These are phyloP conservation scores for Coranthus polyacanthus DNA, from an alignment of 2,797 vertebrate genomes.

Conservation along the genomic window DNA sequence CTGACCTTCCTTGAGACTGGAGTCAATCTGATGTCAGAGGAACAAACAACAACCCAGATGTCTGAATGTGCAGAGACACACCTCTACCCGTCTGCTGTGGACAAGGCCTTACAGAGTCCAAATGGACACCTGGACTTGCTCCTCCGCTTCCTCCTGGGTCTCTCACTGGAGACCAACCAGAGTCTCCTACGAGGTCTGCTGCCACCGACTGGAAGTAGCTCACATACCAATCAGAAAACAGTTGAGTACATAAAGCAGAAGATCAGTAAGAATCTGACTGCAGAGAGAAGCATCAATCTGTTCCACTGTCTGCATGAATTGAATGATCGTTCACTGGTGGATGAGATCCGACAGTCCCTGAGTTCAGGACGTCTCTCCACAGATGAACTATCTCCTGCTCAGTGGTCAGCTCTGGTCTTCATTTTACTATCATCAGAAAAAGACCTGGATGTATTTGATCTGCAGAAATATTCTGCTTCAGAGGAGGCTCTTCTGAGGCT, in stretches of 20 bases:
- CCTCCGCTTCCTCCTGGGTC: constrained; percentile 6
- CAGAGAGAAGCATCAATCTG: neutral
- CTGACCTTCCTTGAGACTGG: constrained; percentile 6
- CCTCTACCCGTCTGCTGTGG: constrained; percentile 8
- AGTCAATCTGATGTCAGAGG: neutral
- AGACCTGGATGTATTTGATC: neutral
- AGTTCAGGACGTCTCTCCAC: neutral
- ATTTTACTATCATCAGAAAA: constrained; percentile 7
- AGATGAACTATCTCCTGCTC: neutral
- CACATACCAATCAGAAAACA: neutral
- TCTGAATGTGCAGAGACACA: no score
- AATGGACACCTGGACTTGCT: constrained; percentile 7
- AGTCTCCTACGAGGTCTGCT: constrained; percentile 2
- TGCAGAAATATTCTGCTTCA: constrained; percentile 1
- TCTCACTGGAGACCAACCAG: constrained; percentile 12
- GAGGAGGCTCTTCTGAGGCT: constrained; percentile 5
- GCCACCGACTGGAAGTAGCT: neutral
- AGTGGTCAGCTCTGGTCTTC: constrained; percentile 14
- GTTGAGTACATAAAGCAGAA: neutral
- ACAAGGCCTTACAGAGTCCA: constrained; percentile 4
- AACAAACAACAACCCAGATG: no score
- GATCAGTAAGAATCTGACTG: neutral
- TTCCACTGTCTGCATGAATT: constrained; percentile 1
- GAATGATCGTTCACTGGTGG: neutral
- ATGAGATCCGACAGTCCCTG: neutral